Percentiles rank a stretch among this genome's conserved stretches.
Conservation (phyloP, 2,888 invertebrate species). For the Apotomis turbidana region DNA sequence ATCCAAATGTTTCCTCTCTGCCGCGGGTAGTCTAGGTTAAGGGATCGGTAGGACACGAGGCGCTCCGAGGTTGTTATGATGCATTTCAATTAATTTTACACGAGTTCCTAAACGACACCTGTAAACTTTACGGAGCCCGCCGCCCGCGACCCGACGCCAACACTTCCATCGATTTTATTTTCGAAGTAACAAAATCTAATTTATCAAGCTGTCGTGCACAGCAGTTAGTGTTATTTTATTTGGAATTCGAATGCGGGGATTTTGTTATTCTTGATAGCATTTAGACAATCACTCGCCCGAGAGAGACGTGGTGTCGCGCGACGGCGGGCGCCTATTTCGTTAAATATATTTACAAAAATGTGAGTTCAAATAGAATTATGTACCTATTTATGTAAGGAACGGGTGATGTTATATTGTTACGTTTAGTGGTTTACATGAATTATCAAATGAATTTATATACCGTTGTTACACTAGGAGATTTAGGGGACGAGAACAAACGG, state of each 20-base stretch:
- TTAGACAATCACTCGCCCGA: too few species aligned
- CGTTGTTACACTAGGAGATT: background rate
- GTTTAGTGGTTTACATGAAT: conserved; percentile 16
- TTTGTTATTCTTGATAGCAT: too few species aligned
- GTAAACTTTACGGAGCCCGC: conserved; percentile 11
- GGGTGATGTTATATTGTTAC: conserved; percentile 28
- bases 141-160: background rate
- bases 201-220: too few species aligned
- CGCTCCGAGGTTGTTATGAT: conserved; percentile 7
- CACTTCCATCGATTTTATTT: too few species aligned
- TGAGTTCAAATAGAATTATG: conserved; percentile 17
- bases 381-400: conserved; percentile 11
- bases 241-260: too few species aligned
- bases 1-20: conserved; percentile 12
- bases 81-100: conserved; percentile 33
- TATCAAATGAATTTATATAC: conserved; percentile 28
- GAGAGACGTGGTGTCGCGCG: too few species aligned
- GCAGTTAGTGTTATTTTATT: too few species aligned
- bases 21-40: background rate
- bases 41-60: background rate
- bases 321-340: too few species aligned
- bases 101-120: conserved; percentile 31
- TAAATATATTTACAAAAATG: conserved; percentile 18
- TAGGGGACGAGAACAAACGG: conserved; percentile 22
- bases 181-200: too few species aligned